These are phyloP conservation scores for Macrobrachium rosenbergii DNA, from an alignment of 1,140 invertebrate genomes.

Conservation along the genomic window DNA sequence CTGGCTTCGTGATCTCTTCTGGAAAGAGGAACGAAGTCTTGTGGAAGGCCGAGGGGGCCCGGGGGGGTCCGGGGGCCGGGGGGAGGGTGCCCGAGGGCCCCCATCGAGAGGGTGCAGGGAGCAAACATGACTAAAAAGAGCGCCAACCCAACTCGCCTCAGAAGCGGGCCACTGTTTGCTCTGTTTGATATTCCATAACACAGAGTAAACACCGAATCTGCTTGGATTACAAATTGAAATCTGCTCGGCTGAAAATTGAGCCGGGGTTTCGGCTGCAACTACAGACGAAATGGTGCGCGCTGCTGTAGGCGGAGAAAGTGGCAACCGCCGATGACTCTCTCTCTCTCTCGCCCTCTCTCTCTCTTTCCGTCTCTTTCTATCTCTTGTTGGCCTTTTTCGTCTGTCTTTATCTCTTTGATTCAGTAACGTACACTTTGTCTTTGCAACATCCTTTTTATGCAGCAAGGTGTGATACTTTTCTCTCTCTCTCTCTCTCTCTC, in stretches of 20 bases:
- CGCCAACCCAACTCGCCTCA: conserved; percentile 60
- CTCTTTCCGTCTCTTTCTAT: not conserved
- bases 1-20: conserved; percentile 53
- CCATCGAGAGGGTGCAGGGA: conserved; percentile 7
- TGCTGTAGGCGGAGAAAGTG: not conserved
- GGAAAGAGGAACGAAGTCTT: conserved; percentile 58
- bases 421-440: too few species aligned
- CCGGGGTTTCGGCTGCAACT: conserved; percentile 54
- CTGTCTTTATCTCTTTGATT: too few species aligned
- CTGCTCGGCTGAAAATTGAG: conserved; percentile 62
- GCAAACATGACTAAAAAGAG: conserved; percentile 63
- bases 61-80: not conserved
- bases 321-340: not conserved
- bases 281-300: conserved; percentile 24
- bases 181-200: conserved; percentile 65
- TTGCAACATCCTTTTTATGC: not conserved
- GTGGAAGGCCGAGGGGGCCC: conserved; percentile 43
- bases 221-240: conserved; percentile 66
- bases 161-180: conserved; percentile 62
- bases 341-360: conserved; percentile 9
- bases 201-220: conserved; percentile 63
- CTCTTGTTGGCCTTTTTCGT: too few species aligned
- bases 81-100: too few species aligned
- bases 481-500: conserved; percentile 14
- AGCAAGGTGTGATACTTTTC: not conserved